Evolutionary conservation across 2,797 vertebrate species (phyloP).

Genomic region (Anableps anableps): DNA sequence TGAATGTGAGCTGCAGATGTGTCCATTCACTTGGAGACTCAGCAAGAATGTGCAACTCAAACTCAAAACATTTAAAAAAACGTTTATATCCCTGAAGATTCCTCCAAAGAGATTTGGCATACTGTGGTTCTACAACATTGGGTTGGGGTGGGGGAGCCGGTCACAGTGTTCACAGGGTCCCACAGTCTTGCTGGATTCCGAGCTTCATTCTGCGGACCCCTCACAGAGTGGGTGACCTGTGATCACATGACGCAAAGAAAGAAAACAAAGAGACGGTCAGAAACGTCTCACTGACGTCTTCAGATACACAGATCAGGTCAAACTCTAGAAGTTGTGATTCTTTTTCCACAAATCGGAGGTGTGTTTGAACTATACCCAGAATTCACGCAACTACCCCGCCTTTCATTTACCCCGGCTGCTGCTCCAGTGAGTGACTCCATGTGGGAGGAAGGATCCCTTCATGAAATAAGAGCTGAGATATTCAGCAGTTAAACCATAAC

Average conservation of each 20-base stretch:
- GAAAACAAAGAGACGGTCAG: not conserved
- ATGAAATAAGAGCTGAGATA: too few species aligned
- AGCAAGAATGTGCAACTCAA: conserved; percentile 49
- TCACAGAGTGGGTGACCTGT: conserved; percentile 50
- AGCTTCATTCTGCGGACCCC: conserved; percentile 22
- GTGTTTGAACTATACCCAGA: not conserved
- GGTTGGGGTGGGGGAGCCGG: conserved; percentile 11
- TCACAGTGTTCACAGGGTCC: conserved; percentile 66
- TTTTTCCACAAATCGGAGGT: not conserved
- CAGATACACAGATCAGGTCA: not conserved
- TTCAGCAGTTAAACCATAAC: too few species aligned
- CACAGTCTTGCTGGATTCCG: conserved; percentile 47
- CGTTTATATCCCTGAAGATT: conserved; percentile 78
- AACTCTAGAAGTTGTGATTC: not conserved
- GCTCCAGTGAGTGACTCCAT: not conserved
- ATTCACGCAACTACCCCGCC: too few species aligned
- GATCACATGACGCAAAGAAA: conserved; percentile 18
- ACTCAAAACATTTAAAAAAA: conserved; percentile 32
- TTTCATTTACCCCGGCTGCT: not conserved
- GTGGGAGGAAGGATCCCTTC: too few species aligned
- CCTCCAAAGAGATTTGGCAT: conserved; percentile 78
- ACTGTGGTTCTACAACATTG: conserved; percentile 61
- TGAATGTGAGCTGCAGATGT: conserved; percentile 16
- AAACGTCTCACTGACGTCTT: not conserved
- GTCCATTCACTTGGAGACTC: conserved; percentile 15